phyloP scores from a whole-genome alignment of 2,888 invertebrate genomes.

The Tachystola acroxantha region DNA sequence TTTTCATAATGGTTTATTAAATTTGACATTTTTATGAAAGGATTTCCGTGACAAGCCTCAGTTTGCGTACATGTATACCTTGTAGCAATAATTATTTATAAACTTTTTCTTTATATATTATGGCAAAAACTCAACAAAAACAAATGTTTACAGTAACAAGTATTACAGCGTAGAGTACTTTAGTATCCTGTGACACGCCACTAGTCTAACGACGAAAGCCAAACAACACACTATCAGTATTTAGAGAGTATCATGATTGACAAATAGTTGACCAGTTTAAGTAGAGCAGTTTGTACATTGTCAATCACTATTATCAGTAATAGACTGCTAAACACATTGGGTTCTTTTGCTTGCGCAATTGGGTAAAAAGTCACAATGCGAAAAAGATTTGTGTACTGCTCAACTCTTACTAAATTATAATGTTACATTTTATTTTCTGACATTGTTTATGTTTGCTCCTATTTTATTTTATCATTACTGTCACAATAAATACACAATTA shows the following conservation, averaged over 20 bases:
- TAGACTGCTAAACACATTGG: too few species aligned
- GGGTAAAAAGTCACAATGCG: too few species aligned
- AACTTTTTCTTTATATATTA: slow-evolving; percentile 68
- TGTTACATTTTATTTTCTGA: slow-evolving; percentile 19
- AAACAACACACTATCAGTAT: slow-evolving; percentile 57
- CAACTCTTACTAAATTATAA: slow-evolving; percentile 8
- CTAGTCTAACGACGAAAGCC: slow-evolving; percentile 76
- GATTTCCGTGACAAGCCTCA: slow-evolving; percentile 73
- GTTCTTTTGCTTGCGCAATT: too few species aligned
- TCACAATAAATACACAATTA: slow-evolving; percentile 67
- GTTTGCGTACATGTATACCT: slow-evolving; percentile 70
- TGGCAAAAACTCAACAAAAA: slow-evolving; percentile 75
- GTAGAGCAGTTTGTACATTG: slow-evolving; percentile 20
- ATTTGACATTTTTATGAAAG: slow-evolving; percentile 75
- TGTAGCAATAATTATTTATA: slow-evolving; percentile 70
- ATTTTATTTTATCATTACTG: slow-evolving; percentile 19
- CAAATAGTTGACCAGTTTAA: slow-evolving; percentile 14
- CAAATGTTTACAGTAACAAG: slow-evolving; percentile 64
- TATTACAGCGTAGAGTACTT: slow-evolving; percentile 54
- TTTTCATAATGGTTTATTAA: slow-evolving; percentile 70
- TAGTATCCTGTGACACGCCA: slow-evolving; percentile 52
- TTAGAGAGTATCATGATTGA: slow-evolving; percentile 36
- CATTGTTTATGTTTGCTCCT: slow-evolving; percentile 7
- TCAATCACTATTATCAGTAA: background rate
- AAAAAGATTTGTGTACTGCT: slow-evolving; percentile 14